These are phyloP conservation scores for Heteractis magnifica DNA, from an alignment of 92 coral and sea anemone species.

Conservation along the genomic window DNA sequence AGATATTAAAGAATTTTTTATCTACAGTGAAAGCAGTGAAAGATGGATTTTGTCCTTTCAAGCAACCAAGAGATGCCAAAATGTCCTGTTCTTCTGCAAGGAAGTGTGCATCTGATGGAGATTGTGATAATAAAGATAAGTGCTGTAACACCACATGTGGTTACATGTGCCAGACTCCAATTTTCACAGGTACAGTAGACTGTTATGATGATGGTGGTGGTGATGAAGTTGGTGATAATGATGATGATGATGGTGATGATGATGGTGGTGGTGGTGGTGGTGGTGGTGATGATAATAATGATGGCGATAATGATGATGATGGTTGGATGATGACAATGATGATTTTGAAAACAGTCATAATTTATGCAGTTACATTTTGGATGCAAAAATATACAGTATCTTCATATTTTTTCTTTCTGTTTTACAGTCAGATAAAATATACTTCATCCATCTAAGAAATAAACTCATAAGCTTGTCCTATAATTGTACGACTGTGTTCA, in stretches of 20 bases:
- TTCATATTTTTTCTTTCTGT: too few species aligned
- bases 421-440: too few species aligned
- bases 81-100: slow-evolving; percentile 27
- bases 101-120: slow-evolving; percentile 41
- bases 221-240: neutral
- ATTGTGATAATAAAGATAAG: slow-evolving; percentile 44
- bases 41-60: slow-evolving; percentile 67
- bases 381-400: too few species aligned
- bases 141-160: slow-evolving; percentile 60
- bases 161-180: slow-evolving; percentile 53
- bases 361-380: too few species aligned
- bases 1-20: neutral
- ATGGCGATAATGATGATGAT: too few species aligned
- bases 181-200: slow-evolving; percentile 43
- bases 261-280: neutral
- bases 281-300: neutral
- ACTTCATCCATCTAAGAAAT: too few species aligned
- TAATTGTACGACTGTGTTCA: neutral
- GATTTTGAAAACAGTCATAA: too few species aligned
- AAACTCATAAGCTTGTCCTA: neutral
- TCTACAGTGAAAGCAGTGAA: slow-evolving; percentile 38
- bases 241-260: neutral
- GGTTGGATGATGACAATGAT: too few species aligned
- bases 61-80: slow-evolving; percentile 44
- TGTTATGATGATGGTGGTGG: neutral